phyloP scores from a whole-genome alignment of 2,888 invertebrate species.

The Germaria angustata region DNA sequence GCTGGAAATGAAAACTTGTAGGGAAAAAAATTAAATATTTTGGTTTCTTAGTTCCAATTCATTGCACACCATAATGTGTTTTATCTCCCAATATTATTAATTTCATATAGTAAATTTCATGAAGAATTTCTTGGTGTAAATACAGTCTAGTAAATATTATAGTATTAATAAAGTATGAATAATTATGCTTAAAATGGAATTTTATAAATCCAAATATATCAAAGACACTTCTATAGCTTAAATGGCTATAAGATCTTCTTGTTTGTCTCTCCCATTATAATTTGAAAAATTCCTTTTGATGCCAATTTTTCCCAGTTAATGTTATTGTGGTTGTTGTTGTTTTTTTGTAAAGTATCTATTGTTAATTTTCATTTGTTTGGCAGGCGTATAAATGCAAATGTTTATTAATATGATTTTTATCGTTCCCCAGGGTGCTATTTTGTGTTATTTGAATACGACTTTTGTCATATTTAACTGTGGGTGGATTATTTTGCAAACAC shows the following conservation, averaged over 20 bases:
- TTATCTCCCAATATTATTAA: no score
- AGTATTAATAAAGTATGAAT: neutral
- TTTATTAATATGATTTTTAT: conserved; percentile 80
- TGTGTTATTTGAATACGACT: conserved; percentile 72
- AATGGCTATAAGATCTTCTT: no score
- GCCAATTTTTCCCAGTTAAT: neutral
- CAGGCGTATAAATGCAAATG: conserved; percentile 63
- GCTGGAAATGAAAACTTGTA: no score
- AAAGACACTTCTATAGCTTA: conserved; percentile 12
- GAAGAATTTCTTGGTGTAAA: no score
- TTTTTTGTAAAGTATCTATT: conserved; percentile 6
- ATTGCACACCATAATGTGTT: no score
- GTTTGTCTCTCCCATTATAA: neutral
- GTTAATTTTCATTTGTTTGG: conserved; percentile 50
- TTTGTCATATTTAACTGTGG: conserved; percentile 66
- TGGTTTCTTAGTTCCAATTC: no score
- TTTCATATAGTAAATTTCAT: no score
- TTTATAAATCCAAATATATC: conserved; percentile 1
- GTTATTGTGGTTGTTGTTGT: neutral
- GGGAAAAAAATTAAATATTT: no score
- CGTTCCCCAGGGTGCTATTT: conserved; percentile 79
- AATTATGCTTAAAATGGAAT: neutral
- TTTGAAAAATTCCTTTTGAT: no score
- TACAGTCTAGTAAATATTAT: no score
- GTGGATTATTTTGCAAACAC: conserved; percentile 33